phyloP scores from a whole-genome alignment of 2,888 invertebrate genomes.

The Andrena haemorrhoa region DNA sequence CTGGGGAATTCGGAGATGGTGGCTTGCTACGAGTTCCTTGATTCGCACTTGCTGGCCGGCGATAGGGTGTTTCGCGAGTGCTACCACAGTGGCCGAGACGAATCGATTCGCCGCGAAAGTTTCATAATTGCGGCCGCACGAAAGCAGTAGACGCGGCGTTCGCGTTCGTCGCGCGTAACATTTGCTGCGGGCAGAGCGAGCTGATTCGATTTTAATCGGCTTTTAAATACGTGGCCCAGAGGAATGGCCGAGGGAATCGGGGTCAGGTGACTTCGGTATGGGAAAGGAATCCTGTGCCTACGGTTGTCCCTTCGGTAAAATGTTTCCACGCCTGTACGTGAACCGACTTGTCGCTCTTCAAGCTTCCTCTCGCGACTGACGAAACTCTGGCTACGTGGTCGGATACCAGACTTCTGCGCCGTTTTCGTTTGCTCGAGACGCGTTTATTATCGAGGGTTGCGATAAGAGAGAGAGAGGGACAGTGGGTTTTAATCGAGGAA shows the following conservation, averaged over 20 bases:
- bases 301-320: no score
- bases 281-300: no score
- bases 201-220: constrained; percentile 1
- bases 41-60: no score
- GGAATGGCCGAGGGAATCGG: background rate
- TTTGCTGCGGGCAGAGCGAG: background rate
- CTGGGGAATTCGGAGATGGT: no score
- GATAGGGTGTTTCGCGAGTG: background rate
- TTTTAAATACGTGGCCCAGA: background rate
- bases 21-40: no score
- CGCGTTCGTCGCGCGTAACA: background rate
- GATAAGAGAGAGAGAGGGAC: background rate
- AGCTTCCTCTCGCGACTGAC: no score
- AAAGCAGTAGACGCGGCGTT: background rate
- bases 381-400: background rate
- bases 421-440: background rate
- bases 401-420: background rate
- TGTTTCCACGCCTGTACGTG: no score
- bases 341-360: no score
- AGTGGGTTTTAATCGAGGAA: background rate
- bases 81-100: background rate
- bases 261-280: background rate
- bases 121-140: background rate
- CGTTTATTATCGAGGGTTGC: background rate
- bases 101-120: background rate